Conservation (phyloP, 2,888 invertebrate species). For the Erebia aethiops region DNA sequence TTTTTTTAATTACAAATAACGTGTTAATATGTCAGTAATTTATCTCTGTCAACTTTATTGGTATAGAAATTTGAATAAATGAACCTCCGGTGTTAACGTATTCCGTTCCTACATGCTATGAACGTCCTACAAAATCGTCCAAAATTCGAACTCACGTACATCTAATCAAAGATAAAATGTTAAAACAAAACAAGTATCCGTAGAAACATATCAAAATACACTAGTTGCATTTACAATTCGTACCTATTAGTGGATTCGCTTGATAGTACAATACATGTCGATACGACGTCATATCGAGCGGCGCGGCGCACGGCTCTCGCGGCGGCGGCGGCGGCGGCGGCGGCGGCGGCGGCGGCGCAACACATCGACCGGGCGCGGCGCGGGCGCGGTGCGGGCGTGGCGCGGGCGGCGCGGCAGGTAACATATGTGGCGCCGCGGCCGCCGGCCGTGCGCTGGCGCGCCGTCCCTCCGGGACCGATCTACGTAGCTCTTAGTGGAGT, state of each 20-base stretch:
- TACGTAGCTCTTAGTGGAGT: constrained; percentile 45
- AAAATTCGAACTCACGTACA: constrained; percentile 41
- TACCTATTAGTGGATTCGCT: constrained; percentile 38
- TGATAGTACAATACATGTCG: constrained; percentile 21
- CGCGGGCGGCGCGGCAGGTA: not conserved
- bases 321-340: not conserved
- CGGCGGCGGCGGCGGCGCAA: not conserved
- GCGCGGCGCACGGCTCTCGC: constrained; percentile 2
- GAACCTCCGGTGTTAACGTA: constrained; percentile 38
- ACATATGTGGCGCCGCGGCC: not conserved
- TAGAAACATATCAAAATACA: constrained; percentile 43
- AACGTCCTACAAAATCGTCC: constrained; percentile 44
- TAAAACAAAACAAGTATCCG: constrained; percentile 40
- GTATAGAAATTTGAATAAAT: constrained; percentile 38
- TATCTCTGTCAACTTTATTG: constrained; percentile 36
- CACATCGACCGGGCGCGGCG: not conserved
- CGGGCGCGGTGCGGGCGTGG: not conserved
- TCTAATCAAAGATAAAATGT: constrained; percentile 39
- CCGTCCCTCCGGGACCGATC: constrained; percentile 73
- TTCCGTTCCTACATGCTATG: constrained; percentile 42
- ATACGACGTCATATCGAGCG: constrained; percentile 21
- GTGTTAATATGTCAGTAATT: too few species aligned
- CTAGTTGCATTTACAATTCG: constrained; percentile 41
- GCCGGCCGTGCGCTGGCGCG: too few species aligned
- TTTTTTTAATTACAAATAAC: constrained; percentile 36